Conservation (phyloP, 2,113 vertebrate species). For the Peromyscus polionotus region DNA sequence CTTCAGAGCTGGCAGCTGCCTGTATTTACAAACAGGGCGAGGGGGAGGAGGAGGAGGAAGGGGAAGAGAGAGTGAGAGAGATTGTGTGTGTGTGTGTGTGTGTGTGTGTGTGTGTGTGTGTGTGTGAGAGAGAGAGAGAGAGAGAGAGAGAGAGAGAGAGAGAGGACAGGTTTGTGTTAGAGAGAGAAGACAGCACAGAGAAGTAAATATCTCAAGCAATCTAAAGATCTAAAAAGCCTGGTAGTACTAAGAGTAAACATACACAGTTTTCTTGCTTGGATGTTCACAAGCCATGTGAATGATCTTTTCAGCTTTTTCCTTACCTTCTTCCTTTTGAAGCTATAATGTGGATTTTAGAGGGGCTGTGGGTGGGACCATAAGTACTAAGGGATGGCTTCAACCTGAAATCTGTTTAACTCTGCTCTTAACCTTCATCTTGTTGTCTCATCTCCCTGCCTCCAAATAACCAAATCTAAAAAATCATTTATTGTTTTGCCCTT, state of each 20-base stretch:
- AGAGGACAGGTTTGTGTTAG: not conserved
- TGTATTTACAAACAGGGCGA: constrained; percentile 68
- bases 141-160: not conserved
- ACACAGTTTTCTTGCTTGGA: not conserved
- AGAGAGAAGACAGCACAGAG: not conserved
- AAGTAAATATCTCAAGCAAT: not conserved
- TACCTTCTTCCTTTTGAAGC: not conserved
- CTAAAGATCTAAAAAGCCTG: not conserved
- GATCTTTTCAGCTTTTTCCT: not conserved
- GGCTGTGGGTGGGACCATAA: not conserved
- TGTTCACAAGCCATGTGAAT: too few relatives aligned
- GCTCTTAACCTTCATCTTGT: not conserved
- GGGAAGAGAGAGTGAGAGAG: not conserved
- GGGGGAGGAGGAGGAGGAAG: not conserved
- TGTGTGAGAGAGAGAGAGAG: too few relatives aligned
- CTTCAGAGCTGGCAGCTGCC: constrained; percentile 29
- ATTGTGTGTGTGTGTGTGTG: too few relatives aligned
- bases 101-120: too few relatives aligned
- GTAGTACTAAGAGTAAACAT: not conserved
- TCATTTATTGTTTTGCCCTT: not conserved
- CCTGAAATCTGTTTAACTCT: not conserved
- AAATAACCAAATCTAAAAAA: constrained; percentile 18
- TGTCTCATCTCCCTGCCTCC: not conserved
- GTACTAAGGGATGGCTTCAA: not conserved
- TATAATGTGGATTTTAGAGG: not conserved